A percentile compares a stretch with the other conserved stretches of the same genome.
Evolutionary conservation across 2,888 invertebrate species (phyloP).

Genomic region (Embidobia sp.): DNA sequence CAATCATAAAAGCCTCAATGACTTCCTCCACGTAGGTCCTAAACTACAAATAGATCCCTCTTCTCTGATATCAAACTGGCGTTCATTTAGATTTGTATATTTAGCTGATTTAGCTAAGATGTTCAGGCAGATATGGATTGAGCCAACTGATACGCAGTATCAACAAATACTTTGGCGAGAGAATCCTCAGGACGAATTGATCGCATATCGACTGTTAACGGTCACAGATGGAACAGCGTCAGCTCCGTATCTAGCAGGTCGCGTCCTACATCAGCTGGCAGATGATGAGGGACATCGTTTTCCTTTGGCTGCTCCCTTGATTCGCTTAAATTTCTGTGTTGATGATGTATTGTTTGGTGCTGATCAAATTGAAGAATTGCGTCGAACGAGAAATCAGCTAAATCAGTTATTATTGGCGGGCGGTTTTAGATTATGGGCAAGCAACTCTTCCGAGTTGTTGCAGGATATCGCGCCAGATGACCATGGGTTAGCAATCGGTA

Average conservation of each 20-base stretch:
- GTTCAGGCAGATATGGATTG: not conserved
- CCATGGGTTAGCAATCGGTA: not conserved
- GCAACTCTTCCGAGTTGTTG: not conserved
- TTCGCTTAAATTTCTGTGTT: not conserved
- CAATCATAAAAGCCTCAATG: not conserved
- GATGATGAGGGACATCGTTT: not conserved
- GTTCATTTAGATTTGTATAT: not conserved
- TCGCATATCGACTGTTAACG: not conserved
- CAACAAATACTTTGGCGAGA: not conserved
- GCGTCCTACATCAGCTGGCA: not conserved
- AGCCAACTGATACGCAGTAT: not conserved
- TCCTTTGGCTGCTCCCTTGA: not conserved
- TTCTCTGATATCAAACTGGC: not conserved
- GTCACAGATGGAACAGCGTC: not conserved
- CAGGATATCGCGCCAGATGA: not conserved
- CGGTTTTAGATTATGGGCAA: not conserved
- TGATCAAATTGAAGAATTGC: not conserved
- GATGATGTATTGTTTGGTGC: conserved; percentile 1
- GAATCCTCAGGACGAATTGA: not conserved
- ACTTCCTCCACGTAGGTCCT: not conserved
- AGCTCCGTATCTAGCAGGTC: not conserved
- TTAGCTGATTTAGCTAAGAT: not conserved
- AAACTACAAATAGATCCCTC: not conserved
- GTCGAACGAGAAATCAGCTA: not conserved
- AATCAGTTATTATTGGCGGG: not conserved